Conservation (phyloP, 2,888 invertebrate genomes). For the Andricus curvator region DNA sequence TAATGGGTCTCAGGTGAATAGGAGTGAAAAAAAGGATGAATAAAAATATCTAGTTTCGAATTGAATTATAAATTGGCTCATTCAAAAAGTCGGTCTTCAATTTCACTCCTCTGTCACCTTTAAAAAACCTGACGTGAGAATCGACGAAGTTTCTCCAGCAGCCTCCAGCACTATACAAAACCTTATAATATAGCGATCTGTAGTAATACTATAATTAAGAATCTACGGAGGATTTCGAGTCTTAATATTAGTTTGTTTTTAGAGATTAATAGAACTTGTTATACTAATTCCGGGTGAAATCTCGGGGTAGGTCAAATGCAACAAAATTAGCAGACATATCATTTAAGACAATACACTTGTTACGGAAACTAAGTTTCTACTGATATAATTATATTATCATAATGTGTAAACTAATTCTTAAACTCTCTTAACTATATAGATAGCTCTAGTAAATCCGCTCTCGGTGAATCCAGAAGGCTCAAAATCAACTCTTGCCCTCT, state of each 20-base stretch:
- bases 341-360: constrained; percentile 78
- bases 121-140: constrained; percentile 42
- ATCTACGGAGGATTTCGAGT: constrained; percentile 59
- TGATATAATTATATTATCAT: constrained; percentile 73
- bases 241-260: constrained; percentile 69
- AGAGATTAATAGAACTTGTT: constrained; percentile 67
- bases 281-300: constrained; percentile 62
- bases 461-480: constrained; percentile 21
- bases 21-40: background rate
- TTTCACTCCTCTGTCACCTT: constrained; percentile 11
- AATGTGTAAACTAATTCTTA: constrained; percentile 69
- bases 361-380: constrained; percentile 77
- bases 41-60: too few species aligned
- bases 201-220: constrained; percentile 31
- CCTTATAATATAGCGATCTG: constrained; percentile 21
- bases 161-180: constrained; percentile 67
- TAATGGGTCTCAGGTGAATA: constrained; percentile 30
- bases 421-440: constrained; percentile 50
- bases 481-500: constrained; percentile 23
- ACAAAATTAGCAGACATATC: constrained; percentile 77
- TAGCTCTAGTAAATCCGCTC: constrained; percentile 24
- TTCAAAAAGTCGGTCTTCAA: background rate
- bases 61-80: too few species aligned
- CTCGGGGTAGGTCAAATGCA: constrained; percentile 65
- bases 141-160: constrained; percentile 55